A percentile compares a stretch with the other conserved stretches of the same genome.
Conservation (phyloP, 2,888 invertebrate genomes). For the Volucella bombylans region DNA sequence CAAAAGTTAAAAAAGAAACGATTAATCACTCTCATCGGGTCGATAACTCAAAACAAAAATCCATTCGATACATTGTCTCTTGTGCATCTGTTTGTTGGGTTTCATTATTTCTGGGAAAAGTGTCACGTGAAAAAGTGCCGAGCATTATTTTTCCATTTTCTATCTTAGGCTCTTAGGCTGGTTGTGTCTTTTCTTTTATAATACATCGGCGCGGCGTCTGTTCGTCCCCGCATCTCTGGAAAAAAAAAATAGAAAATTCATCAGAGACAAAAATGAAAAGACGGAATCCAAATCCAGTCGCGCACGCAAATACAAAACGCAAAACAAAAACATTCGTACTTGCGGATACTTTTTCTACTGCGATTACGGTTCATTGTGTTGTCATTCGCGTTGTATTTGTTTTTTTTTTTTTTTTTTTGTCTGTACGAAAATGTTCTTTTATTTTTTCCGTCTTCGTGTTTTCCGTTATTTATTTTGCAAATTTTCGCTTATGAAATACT, state of each 20-base stretch:
- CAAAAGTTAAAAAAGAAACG: too few species aligned
- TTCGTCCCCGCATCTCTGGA: too few species aligned
- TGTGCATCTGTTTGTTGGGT: background rate
- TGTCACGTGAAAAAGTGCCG: constrained; percentile 20
- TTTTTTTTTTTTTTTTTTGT: too few species aligned
- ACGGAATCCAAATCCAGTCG: constrained; percentile 15
- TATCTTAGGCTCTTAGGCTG: constrained; percentile 4
- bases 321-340: too few species aligned
- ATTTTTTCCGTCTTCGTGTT: background rate
- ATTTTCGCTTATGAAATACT: too few species aligned
- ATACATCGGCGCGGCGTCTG: too few species aligned
- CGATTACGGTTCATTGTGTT: constrained; percentile 23
- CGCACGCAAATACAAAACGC: constrained; percentile 1
- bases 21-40: constrained; percentile 46
- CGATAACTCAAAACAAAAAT: constrained; percentile 29
- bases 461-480: constrained; percentile 19
- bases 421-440: background rate
- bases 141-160: constrained; percentile 40
- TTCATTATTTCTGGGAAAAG: background rate
- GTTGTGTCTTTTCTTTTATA: constrained; percentile 14
- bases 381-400: background rate
- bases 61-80: constrained; percentile 6
- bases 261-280: background rate
- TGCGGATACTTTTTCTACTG: constrained; percentile 12
- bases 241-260: constrained; percentile 33